Conservation (phyloP, 2,113 vertebrate species). For the Gavialis gangeticus region DNA sequence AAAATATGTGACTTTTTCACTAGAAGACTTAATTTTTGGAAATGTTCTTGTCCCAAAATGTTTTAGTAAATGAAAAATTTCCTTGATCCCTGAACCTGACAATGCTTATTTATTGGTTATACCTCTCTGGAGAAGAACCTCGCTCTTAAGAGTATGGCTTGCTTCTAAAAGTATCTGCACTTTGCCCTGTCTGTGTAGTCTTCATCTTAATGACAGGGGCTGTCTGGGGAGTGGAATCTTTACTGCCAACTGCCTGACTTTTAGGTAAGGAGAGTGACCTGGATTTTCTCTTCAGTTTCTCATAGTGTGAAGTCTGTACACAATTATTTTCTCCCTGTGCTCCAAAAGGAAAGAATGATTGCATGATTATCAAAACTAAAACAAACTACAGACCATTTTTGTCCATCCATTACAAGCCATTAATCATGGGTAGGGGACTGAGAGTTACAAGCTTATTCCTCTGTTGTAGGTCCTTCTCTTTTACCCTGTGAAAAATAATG, state of each 20-base stretch:
- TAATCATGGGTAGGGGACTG: neutral
- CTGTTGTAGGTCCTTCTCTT: neutral
- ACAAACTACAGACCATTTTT: neutral
- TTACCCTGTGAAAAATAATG: neutral
- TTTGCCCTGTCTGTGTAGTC: slow-evolving; percentile 27
- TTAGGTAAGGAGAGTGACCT: neutral
- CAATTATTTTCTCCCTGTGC: neutral
- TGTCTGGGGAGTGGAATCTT: neutral
- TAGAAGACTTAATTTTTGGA: slow-evolving; percentile 1
- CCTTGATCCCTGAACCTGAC: neutral
- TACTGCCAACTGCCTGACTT: neutral
- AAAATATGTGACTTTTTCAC: neutral
- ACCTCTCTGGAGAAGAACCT: slow-evolving; percentile 37
- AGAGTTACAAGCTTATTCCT: neutral
- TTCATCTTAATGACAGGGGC: neutral
- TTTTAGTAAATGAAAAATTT: neutral
- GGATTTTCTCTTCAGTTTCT: neutral
- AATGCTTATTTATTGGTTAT: slow-evolving; percentile 40
- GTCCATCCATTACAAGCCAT: neutral
- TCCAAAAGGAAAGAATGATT: neutral
- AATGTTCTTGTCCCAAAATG: neutral
- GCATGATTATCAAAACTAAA: neutral
- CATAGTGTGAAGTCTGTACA: neutral
- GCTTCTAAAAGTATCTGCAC: slow-evolving; percentile 47
- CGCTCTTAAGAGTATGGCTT: slow-evolving; percentile 30